phyloP scores from a whole-genome alignment of 2,113 vertebrate genomes.

The Tilapia sparmanii region DNA sequence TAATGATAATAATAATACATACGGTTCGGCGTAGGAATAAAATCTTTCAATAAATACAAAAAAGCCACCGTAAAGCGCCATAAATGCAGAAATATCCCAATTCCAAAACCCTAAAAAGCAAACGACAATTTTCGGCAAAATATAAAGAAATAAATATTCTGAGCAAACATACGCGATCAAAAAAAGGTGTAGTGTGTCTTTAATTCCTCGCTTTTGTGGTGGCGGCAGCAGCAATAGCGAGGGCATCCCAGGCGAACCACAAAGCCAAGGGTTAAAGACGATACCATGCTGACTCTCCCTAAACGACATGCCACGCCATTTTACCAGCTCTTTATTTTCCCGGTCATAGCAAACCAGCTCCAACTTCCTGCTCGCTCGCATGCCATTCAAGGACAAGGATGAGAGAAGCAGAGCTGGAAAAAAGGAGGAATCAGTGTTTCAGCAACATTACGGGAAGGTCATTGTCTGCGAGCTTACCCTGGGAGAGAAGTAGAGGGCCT shows the following conservation, averaged over 20 bases:
- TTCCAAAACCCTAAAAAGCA: not conserved
- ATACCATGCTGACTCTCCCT: conserved; percentile 45
- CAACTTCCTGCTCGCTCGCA: conserved; percentile 56
- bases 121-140: not conserved
- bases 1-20: not conserved
- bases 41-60: not conserved
- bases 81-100: not conserved
- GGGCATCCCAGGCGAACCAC: conserved; percentile 45
- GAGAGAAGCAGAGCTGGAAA: not conserved
- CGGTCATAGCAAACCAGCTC: conserved; percentile 28
- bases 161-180: not conserved
- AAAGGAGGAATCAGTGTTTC: conserved; percentile 51
- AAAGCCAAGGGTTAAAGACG: conserved; percentile 65
- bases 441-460: conserved; percentile 75
- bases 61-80: not conserved
- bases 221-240: conserved; percentile 9
- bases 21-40: not conserved
- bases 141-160: not conserved
- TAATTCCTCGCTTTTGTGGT: conserved; percentile 34
- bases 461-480: conserved; percentile 75
- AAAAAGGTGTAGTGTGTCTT: conserved; percentile 44
- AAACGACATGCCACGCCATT: conserved; percentile 65
- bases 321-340: conserved; percentile 59
- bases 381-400: conserved; percentile 52
- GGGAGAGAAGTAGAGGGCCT: conserved; percentile 69